A percentile compares a stretch with the other conserved stretches of the same genome.
These are phyloP conservation scores for Blastobasis adustella DNA, from an alignment of 2,888 invertebrate species.

Conservation along the genomic window DNA sequence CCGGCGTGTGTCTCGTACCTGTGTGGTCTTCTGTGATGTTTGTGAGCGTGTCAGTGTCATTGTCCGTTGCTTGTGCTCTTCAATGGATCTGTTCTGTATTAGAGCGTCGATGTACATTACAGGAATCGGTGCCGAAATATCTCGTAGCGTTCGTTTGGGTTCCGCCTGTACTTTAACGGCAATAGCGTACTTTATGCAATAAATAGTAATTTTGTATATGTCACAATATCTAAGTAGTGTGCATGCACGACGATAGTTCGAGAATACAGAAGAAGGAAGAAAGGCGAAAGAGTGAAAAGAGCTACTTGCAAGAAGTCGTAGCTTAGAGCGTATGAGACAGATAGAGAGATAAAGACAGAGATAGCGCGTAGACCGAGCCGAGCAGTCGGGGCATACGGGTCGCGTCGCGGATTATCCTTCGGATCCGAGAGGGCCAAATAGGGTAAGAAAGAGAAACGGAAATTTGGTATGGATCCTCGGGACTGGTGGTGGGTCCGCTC, in stretches of 20 bases:
- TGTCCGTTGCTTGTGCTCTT: slow-evolving; percentile 57
- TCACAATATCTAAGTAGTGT: slow-evolving; percentile 70
- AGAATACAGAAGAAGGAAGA: slow-evolving; percentile 69
- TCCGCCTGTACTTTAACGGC: slow-evolving; percentile 51
- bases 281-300: slow-evolving; percentile 55
- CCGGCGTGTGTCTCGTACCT: slow-evolving; percentile 51
- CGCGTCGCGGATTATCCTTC: slow-evolving; percentile 56
- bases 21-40: slow-evolving; percentile 66
- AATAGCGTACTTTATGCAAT: slow-evolving; percentile 64
- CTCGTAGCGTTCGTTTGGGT: slow-evolving; percentile 56
- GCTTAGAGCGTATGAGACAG: slow-evolving; percentile 67
- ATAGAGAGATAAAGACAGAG: slow-evolving; percentile 63
- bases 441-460: slow-evolving; percentile 12
- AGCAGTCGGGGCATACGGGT: slow-evolving; percentile 60
- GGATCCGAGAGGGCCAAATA: slow-evolving; percentile 49
- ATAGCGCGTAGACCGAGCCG: slow-evolving; percentile 68
- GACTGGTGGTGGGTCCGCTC: slow-evolving; percentile 49
- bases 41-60: slow-evolving; percentile 59
- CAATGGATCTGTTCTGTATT: slow-evolving; percentile 42
- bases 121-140: slow-evolving; percentile 46
- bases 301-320: slow-evolving; percentile 70
- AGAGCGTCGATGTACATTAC: slow-evolving; percentile 44
- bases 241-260: slow-evolving; percentile 71
- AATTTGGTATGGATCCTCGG: slow-evolving; percentile 59
- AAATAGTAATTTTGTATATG: slow-evolving; percentile 64